Base-by-base conservation (phyloP, 2,888 invertebrate genomes). In the Mimachlamys varia region DNA sequence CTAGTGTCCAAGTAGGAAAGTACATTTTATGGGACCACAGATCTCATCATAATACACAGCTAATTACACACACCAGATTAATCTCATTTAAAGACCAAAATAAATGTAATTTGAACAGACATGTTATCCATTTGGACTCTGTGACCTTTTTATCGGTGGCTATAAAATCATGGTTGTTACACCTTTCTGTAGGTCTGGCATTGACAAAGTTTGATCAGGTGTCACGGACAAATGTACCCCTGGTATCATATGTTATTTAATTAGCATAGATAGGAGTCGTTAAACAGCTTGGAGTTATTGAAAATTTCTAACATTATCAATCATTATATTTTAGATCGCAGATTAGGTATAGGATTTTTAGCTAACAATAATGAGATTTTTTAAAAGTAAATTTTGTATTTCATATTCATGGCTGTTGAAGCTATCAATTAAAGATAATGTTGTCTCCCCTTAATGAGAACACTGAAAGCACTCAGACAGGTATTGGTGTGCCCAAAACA, bases 1-100 rank as follows among this genome's bases (percentile, higher is more conserved):
- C 4, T 53, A 62, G 17, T 22, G 22, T 62, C 22, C 17, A n/a
- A n/a, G n/a, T n/a, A 3, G n/a, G n/a, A 62, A 62, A 62, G 33
- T 33, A 33, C 22, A 10, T 53, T 53, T 33, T 27, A 33, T 27
- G 33, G 15, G 27, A 76, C 33, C 76, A 33, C 13, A 76, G 76
- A 76, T 76, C 76, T 76, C 33, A 76, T 33, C 76, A 76, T 15
- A 58, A 58, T 76, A 10, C 7, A 44, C 44, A 44, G 44, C 15
- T 22, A 76, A 76, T 76, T 76, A 76, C 76, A 58, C 62, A n/a
- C 22, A 76, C 22, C 0, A 76, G 76, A 76, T 76, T 76, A 76
- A 76, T 76, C 76, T 76, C 76, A n/a, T 76, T 76, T 76, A 76
- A 76, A 76, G 27, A 76, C 76, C 76, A 76, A 19, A 76, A 76